Evolutionary conservation across 2,888 invertebrate species (phyloP).

Genomic region (Cotesia congregata): DNA sequence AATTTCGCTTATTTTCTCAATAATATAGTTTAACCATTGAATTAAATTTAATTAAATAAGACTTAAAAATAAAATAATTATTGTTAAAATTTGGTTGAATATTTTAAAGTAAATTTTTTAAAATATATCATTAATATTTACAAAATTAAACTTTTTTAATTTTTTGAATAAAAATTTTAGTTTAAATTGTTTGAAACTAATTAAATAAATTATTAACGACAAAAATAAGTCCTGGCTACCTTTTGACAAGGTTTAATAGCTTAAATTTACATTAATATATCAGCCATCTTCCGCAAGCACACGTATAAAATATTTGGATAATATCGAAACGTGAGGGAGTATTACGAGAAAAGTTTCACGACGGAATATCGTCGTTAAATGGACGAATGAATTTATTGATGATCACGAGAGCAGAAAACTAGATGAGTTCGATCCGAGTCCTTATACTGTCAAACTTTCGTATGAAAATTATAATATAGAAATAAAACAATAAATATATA

Average conservation of each 20-base stretch:
- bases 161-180: no score
- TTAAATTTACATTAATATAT: not conserved
- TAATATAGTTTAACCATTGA: no score
- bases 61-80: no score
- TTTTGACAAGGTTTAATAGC: not conserved
- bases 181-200: no score
- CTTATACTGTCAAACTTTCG: conserved; percentile 5
- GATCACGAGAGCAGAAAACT: conserved; percentile 21
- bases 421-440: conserved; percentile 16
- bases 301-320: not conserved
- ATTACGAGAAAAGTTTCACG: conserved; percentile 1
- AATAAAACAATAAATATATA: conserved; percentile 38
- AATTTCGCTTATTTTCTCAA: no score
- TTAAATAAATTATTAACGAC: no score
- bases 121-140: no score
- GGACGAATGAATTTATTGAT: conserved; percentile 18
- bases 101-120: no score
- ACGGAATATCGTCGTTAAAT: conserved; percentile 24
- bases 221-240: no score
- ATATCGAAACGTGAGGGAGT: not conserved
- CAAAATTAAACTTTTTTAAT: no score
- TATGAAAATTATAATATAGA: conserved; percentile 9
- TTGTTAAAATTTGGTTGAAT: no score
- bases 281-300: not conserved
- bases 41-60: no score